Conservation (phyloP, 2,888 invertebrate species). For the Endomychus coccineus region DNA sequence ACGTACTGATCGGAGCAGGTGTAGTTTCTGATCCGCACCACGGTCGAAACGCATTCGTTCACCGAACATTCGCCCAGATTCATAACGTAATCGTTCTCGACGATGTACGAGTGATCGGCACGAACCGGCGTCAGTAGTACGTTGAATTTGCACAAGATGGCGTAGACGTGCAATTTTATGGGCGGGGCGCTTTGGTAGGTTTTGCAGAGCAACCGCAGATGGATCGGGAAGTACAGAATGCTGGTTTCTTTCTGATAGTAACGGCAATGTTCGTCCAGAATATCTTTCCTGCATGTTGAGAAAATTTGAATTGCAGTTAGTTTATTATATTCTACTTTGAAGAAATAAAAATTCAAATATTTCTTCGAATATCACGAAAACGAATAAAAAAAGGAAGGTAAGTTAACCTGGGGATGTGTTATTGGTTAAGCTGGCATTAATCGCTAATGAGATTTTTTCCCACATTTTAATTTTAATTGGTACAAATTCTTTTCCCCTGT, state of each 20-base stretch:
- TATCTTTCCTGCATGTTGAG: constrained; percentile 5
- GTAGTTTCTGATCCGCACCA: constrained; percentile 24
- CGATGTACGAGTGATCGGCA: constrained; percentile 7
- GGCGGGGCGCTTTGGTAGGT: constrained; percentile 23
- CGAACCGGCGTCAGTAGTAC: constrained; percentile 15
- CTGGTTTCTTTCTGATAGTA: constrained; percentile 16
- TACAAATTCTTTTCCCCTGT: no score
- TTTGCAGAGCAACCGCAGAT: constrained; percentile 19
- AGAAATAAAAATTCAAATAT: no score
- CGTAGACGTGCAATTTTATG: constrained; percentile 23
- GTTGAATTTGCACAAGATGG: constrained; percentile 23
- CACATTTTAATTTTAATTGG: no score
- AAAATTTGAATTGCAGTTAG: constrained; percentile 5
- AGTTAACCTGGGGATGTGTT: no score
- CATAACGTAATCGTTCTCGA: constrained; percentile 16
- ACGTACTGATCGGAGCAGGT: constrained; percentile 25
- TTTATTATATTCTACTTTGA: constrained; percentile 5
- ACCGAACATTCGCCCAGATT: constrained; percentile 27
- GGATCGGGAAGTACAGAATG: constrained; percentile 24
- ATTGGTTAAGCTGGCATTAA: no score
- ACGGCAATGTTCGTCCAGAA: constrained; percentile 3
- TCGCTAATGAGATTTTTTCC: no score
- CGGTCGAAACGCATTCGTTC: constrained; percentile 23
- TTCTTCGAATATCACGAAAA: no score
- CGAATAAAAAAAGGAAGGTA: no score